Evolutionary conservation across 2,113 vertebrate genomes (phyloP).

Genomic region (Lota lota): DNA sequence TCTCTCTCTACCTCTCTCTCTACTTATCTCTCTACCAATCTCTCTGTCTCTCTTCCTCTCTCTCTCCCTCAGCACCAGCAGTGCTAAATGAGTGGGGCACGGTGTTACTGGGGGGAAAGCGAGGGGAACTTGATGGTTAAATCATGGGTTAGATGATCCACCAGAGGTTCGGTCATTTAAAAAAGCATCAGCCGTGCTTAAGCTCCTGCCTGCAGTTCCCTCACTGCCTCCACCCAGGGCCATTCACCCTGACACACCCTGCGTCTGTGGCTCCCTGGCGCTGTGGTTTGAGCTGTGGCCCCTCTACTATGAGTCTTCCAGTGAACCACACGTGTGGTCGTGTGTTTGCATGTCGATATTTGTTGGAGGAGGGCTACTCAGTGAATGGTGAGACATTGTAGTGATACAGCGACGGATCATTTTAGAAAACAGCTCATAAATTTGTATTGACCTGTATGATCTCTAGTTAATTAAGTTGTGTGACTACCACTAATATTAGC

Average conservation of each 20-base stretch:
- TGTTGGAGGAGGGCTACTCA: too few species aligned
- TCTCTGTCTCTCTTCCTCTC: background rate
- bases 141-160: slow-evolving; percentile 51
- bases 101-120: slow-evolving; percentile 15
- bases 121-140: slow-evolving; percentile 36
- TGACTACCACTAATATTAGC: too few species aligned
- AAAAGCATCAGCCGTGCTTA: background rate
- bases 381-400: too few species aligned
- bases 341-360: too few species aligned
- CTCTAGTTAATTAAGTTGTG: too few species aligned
- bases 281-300: slow-evolving; percentile 26
- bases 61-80: slow-evolving; percentile 19
- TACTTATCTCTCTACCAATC: too few species aligned
- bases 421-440: too few species aligned
- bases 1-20: slow-evolving; percentile 20
- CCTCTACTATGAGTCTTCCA: background rate
- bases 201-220: background rate
- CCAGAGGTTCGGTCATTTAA: slow-evolving; percentile 47
- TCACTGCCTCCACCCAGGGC: slow-evolving; percentile 17
- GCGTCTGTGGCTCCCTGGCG: slow-evolving; percentile 41
- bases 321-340: too few species aligned
- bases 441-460: too few species aligned
- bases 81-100: slow-evolving; percentile 33
- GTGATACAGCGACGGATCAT: too few species aligned
- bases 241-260: slow-evolving; percentile 19